phyloP scores from a whole-genome alignment of 2,113 vertebrate genomes.

The Anhinga rufa region DNA sequence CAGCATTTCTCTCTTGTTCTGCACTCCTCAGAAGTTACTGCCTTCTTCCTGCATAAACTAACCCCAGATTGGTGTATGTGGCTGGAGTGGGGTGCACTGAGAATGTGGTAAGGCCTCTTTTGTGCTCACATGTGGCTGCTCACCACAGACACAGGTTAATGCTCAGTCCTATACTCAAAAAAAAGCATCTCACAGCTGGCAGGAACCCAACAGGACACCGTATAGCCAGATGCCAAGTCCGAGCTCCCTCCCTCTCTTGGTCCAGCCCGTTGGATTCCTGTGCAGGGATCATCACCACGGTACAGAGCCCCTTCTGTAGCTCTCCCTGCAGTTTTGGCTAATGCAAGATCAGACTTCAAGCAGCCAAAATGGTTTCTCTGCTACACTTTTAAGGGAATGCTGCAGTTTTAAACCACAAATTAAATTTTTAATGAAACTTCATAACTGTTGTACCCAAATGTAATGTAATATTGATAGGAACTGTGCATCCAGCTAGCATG shows the following conservation, averaged over 20 bases:
- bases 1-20: neutral
- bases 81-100: neutral
- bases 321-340: neutral
- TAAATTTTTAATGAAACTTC: conserved; percentile 81
- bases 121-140: neutral
- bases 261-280: neutral
- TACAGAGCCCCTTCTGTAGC: neutral
- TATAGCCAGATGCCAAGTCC: accelerated
- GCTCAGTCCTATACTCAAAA: accelerated
- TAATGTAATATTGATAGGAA: conserved; percentile 74
- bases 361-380: neutral
- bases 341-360: neutral
- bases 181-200: neutral
- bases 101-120: neutral
- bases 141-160: neutral
- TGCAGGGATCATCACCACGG: accelerated
- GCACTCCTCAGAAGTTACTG: accelerated
- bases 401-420: conserved; percentile 74
- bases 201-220: accelerated
- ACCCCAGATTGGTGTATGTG: accelerated
- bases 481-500: conserved; percentile 60
- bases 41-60: accelerated
- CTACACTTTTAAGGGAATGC: conserved; percentile 55
- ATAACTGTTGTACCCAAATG: conserved; percentile 61
- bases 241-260: neutral